A percentile compares a stretch with the other conserved stretches of the same genome.
Conservation (phyloP, 2,113 vertebrate genomes). For the Megaceryle maxima region DNA sequence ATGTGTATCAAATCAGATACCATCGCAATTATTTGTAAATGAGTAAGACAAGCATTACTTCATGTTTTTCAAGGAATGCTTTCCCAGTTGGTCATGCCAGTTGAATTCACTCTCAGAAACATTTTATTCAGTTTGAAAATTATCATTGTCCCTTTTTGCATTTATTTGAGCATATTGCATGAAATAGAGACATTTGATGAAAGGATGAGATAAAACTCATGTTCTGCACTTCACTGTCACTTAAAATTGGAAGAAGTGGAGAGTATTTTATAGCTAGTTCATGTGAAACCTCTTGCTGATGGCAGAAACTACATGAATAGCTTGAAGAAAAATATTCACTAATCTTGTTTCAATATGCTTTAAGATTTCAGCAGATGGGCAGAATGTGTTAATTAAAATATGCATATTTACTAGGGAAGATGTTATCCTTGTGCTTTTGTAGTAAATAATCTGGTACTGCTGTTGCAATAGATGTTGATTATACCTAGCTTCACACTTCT, state of each 20-base stretch:
- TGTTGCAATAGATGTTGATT: neutral
- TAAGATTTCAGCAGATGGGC: neutral
- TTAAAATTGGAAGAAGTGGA: neutral
- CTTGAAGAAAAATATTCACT: neutral
- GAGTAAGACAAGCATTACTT: neutral
- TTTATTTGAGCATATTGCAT: conserved; percentile 10
- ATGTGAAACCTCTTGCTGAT: neutral
- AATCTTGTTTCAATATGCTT: neutral
- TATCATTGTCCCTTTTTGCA: neutral
- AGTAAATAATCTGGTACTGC: neutral
- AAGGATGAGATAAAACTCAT: neutral
- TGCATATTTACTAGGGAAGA: neutral
- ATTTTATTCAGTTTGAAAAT: neutral
- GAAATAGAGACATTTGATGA: neutral
- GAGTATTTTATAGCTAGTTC: neutral
- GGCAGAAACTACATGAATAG: neutral
- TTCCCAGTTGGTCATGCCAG: neutral
- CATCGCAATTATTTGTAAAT: neutral
- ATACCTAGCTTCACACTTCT: neutral
- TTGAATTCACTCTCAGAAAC: conserved; percentile 10
- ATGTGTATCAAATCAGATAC: neutral
- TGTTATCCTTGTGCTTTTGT: neutral
- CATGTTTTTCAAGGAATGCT: neutral
- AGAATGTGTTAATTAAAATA: conserved; percentile 24
- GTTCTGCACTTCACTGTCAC: neutral